Evolutionary conservation across 2,797 vertebrate species (phyloP).

Genomic region (Amphiprion clarkii): DNA sequence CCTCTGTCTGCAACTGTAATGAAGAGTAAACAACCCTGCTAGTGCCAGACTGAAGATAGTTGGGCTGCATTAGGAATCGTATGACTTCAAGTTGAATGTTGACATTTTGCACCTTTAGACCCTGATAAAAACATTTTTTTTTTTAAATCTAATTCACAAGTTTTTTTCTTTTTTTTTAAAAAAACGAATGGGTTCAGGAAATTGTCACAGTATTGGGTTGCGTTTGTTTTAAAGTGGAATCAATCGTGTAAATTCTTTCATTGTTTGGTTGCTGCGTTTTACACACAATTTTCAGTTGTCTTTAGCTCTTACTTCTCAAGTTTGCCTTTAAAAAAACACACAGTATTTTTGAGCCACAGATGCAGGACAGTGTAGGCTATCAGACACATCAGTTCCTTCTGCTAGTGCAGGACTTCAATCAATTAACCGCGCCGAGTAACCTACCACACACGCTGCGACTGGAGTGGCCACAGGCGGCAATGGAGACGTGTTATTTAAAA

Average conservation of each 20-base stretch:
- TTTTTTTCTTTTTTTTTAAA: slow-evolving; percentile 16
- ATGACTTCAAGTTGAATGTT: slow-evolving; percentile 51
- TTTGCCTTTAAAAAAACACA: slow-evolving; percentile 54
- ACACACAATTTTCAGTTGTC: slow-evolving; percentile 4
- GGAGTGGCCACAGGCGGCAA: slow-evolving; percentile 91
- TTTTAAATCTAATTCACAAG: slow-evolving; percentile 31
- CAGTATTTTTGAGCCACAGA: slow-evolving; percentile 49
- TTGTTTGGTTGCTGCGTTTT: background rate
- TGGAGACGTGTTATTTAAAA: slow-evolving; percentile 97
- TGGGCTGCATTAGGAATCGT: slow-evolving; percentile 56
- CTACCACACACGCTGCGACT: slow-evolving; percentile 74
- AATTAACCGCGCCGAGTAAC: slow-evolving; percentile 94
- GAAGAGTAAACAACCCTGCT: slow-evolving; percentile 80
- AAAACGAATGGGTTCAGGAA: slow-evolving; percentile 4
- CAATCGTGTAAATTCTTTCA: background rate
- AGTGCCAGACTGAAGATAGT: slow-evolving; percentile 54
- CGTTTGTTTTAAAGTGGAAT: slow-evolving; percentile 30
- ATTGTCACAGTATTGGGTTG: background rate
- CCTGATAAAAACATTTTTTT: slow-evolving; percentile 21
- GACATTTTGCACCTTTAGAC: slow-evolving; percentile 53
- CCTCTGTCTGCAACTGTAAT: slow-evolving; percentile 77
- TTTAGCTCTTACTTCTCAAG: background rate
- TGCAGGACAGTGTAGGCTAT: slow-evolving; percentile 88
- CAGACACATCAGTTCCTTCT: slow-evolving; percentile 92
- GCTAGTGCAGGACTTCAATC: slow-evolving; percentile 92